These are phyloP conservation scores for Drosophila littoralis DNA, from an alignment of 1,140 invertebrate genomes.

Conservation along the genomic window DNA sequence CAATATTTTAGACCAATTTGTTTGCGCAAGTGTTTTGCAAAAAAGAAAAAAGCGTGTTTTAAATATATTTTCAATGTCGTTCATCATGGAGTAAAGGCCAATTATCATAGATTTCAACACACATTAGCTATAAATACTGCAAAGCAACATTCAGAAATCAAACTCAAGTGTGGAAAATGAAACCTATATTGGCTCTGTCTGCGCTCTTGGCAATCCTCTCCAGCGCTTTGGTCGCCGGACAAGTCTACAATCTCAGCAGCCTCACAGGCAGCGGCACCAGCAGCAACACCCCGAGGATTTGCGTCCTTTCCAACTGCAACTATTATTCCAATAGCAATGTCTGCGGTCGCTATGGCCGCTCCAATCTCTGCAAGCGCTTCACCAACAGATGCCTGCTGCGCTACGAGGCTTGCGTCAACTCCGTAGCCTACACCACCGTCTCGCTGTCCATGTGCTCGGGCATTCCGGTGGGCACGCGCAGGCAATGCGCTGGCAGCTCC, in stretches of 20 bases:
- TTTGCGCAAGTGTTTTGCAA: slow-evolving; percentile 25
- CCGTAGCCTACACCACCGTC: slow-evolving; percentile 41
- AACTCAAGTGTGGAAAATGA: slow-evolving; percentile 23
- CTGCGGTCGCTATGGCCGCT: slow-evolving; percentile 50
- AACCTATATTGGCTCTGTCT: slow-evolving; percentile 12
- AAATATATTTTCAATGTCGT: slow-evolving; percentile 27
- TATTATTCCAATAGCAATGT: slow-evolving; percentile 33
- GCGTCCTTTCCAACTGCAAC: slow-evolving; percentile 44
- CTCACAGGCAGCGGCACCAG: slow-evolving; percentile 8
- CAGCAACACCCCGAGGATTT: slow-evolving; percentile 42
- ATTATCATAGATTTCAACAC: background rate
- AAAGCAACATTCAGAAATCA: background rate
- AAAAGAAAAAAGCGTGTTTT: background rate
- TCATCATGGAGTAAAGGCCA: background rate
- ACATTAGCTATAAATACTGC: slow-evolving; percentile 27
- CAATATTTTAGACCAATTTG: slow-evolving; percentile 2
- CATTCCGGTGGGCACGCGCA: slow-evolving; percentile 39
- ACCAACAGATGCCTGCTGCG: slow-evolving; percentile 52
- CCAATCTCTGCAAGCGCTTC: slow-evolving; percentile 69
- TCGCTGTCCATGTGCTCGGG: slow-evolving; percentile 40
- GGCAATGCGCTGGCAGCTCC: slow-evolving; percentile 39
- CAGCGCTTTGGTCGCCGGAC: slow-evolving; percentile 1
- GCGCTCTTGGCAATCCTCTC: slow-evolving; percentile 35
- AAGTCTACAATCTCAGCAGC: background rate
- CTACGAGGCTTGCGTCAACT: slow-evolving; percentile 39